Evolutionary conservation across 2,113 vertebrate species (phyloP).

Genomic region (Bubo blakistoni): DNA sequence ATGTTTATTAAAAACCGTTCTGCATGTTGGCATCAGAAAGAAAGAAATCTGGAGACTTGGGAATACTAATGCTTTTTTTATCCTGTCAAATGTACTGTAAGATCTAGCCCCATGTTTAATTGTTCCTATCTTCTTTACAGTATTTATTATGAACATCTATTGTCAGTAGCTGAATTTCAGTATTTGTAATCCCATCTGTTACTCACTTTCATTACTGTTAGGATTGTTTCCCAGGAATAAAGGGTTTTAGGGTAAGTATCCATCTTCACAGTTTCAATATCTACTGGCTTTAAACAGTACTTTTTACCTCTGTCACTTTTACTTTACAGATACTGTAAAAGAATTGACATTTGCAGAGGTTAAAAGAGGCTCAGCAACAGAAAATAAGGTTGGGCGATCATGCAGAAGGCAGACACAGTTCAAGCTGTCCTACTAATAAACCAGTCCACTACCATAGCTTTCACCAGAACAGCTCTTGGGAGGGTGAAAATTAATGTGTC

Average conservation of each 20-base stretch:
- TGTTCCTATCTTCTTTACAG: neutral
- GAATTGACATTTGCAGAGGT: constrained; percentile 8
- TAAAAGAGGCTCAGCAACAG: neutral
- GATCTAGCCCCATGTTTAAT: neutral
- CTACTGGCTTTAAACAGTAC: neutral
- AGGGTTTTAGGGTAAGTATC: neutral
- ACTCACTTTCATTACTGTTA: neutral
- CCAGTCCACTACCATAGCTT: neutral
- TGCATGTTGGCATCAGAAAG: neutral
- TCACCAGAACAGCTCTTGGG: neutral
- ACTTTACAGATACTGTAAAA: neutral
- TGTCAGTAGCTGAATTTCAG: neutral
- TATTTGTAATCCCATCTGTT: neutral
- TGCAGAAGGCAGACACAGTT: neutral
- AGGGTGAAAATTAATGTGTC: neutral
- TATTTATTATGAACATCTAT: neutral
- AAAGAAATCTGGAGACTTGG: neutral
- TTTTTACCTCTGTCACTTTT: constrained; percentile 13
- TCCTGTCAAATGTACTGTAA: neutral
- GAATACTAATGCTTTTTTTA: neutral
- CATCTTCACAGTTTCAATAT: neutral
- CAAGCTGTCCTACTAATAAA: neutral
- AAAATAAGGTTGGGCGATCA: neutral
- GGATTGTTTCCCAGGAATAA: neutral
- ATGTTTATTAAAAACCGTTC: neutral